A percentile compares a stretch with the other conserved stretches of the same genome.
Evolutionary conservation across 2,797 vertebrate genomes (phyloP).

Genomic region (Ptychobarbus kaznakovi): DNA sequence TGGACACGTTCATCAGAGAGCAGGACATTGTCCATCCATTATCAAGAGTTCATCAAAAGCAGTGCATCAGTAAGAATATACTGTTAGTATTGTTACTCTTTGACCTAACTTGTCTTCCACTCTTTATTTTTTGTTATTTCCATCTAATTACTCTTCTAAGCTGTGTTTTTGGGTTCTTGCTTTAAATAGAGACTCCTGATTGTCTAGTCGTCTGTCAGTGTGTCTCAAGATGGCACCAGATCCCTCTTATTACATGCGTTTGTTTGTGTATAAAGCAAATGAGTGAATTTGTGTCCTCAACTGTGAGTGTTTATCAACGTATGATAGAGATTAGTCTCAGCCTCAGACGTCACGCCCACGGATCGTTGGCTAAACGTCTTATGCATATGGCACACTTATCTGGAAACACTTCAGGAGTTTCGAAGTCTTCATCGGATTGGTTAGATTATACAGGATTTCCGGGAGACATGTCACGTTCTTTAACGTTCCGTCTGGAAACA

Average conservation of each 20-base stretch:
- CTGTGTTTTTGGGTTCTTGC: not conserved
- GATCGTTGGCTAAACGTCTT: too few species aligned
- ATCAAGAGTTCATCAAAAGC: not conserved
- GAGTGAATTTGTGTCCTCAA: not conserved
- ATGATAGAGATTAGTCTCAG: too few species aligned
- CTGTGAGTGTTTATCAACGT: too few species aligned
- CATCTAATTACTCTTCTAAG: not conserved
- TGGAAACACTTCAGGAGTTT: too few species aligned
- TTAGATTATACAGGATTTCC: too few species aligned
- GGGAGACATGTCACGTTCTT: too few species aligned
- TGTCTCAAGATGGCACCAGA: not conserved
- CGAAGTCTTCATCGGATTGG: too few species aligned
- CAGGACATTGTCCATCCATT: not conserved
- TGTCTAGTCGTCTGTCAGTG: not conserved
- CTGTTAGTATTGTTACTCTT: not conserved
- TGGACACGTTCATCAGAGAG: not conserved
- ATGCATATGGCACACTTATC: too few species aligned
- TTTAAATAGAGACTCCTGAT: not conserved
- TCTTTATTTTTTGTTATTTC: not conserved
- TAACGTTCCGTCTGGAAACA: too few species aligned
- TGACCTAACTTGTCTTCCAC: too few species aligned
- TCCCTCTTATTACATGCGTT: not conserved
- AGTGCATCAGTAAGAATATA: not conserved
- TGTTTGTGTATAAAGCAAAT: not conserved
- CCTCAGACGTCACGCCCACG: too few species aligned